Conservation (phyloP, 2,888 invertebrate species). For the Labia minor region DNA sequence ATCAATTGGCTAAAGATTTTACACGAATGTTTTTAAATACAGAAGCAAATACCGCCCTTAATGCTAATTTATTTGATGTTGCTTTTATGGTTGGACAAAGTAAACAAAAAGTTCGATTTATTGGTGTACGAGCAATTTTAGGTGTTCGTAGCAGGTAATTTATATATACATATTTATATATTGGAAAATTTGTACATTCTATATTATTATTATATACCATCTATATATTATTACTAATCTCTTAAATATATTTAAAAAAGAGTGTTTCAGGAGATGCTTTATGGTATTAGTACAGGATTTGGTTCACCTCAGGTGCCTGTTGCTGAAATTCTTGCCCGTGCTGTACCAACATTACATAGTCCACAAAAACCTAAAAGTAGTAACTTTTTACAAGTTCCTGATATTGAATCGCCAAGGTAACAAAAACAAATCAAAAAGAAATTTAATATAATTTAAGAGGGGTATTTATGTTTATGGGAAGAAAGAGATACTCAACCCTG, state of each 20-base stretch:
- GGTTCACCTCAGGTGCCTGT: conserved; percentile 89
- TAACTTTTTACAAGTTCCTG: conserved; percentile 72
- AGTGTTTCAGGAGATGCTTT: conserved; percentile 88
- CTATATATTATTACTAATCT: too few species aligned
- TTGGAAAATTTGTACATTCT: too few species aligned
- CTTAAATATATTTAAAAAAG: too few species aligned
- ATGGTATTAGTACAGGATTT: conserved; percentile 87
- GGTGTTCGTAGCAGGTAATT: conserved; percentile 75
- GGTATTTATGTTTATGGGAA: too few species aligned
- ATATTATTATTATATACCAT: too few species aligned
- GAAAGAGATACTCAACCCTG: too few species aligned
- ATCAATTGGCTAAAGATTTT: conserved; percentile 86
- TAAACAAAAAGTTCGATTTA: conserved; percentile 81
- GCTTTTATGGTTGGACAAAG: conserved; percentile 84
- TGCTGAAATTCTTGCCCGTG: conserved; percentile 73
- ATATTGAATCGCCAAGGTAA: conserved; percentile 68
- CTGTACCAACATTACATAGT: conserved; percentile 74
- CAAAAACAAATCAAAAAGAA: too few species aligned
- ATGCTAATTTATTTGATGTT: conserved; percentile 79
- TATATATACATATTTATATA: neutral
- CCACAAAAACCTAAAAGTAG: conserved; percentile 81
- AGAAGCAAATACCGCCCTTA: conserved; percentile 63
- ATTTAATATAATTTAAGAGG: too few species aligned
- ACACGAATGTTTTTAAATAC: conserved; percentile 77
- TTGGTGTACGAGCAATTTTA: conserved; percentile 81